Conservation (phyloP, 2,113 vertebrate species). For the Notechis scutatus region DNA sequence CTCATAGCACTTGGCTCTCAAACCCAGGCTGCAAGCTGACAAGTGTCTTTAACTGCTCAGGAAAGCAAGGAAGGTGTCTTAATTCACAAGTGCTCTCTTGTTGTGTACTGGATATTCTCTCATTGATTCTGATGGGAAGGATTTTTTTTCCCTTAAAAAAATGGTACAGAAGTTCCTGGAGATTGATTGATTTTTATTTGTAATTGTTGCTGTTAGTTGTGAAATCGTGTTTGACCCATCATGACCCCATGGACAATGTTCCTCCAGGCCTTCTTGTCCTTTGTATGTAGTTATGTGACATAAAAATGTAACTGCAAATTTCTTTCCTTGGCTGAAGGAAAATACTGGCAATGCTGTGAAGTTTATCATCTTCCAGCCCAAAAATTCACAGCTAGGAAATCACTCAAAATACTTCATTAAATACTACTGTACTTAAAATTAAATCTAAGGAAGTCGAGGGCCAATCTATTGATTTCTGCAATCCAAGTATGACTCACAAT, state of each 20-base stretch:
- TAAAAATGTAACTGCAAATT: not conserved
- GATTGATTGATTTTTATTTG: not conserved
- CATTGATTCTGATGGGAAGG: not conserved
- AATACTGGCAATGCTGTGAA: not conserved
- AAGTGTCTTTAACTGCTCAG: too few relatives aligned
- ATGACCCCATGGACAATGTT: too few relatives aligned
- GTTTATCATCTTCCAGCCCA: not conserved
- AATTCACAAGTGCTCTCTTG: not conserved
- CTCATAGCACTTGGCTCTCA: too few relatives aligned
- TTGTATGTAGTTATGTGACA: not conserved
- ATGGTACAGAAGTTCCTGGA: not conserved
- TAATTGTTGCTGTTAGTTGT: too few relatives aligned
- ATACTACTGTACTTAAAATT: not conserved
- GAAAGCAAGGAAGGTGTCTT: not conserved
- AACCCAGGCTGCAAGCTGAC: too few relatives aligned
- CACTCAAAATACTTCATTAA: not conserved
- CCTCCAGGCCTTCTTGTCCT: too few relatives aligned
- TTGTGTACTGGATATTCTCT: not conserved
- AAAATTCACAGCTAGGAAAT: not conserved
- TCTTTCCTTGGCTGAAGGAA: not conserved
- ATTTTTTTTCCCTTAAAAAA: not conserved
- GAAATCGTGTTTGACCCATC: too few relatives aligned
- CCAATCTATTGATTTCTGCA: accelerated
- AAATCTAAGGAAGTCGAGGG: not conserved
- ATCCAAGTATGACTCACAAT: too few relatives aligned